Evolutionary conservation across 2,113 vertebrate species (phyloP).

Genomic region (Nipponia nippon): DNA sequence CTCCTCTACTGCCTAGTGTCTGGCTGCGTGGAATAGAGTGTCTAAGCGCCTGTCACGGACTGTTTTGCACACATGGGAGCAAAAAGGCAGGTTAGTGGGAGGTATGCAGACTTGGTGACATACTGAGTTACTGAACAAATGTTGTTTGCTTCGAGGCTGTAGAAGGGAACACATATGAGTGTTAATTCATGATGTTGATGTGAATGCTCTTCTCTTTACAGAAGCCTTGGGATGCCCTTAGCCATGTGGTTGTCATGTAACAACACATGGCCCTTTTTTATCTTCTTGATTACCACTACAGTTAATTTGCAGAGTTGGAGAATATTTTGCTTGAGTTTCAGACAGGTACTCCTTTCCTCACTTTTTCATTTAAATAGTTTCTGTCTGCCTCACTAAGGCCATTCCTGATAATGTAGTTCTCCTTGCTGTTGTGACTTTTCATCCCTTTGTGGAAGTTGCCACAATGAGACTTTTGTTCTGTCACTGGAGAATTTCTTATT

Average conservation of each 20-base stretch:
- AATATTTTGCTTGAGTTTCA: neutral
- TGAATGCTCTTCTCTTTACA: neutral
- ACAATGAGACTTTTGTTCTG: neutral
- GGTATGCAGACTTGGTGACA: neutral
- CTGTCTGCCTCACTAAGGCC: neutral
- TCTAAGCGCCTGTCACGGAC: neutral
- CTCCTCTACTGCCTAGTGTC: neutral
- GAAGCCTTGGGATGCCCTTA: neutral
- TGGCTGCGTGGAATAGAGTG: neutral
- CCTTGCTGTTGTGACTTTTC: neutral
- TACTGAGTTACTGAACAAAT: neutral
- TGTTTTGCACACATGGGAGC: neutral
- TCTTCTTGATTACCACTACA: neutral
- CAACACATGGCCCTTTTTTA: neutral
- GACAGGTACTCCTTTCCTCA: neutral
- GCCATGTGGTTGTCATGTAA: neutral
- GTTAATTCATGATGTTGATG: neutral
- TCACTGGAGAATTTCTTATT: neutral
- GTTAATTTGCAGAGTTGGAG: neutral
- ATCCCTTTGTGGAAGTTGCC: neutral
- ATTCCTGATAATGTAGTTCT: neutral
- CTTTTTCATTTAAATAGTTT: neutral
- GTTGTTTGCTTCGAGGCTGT: neutral
- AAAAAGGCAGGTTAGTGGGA: neutral
- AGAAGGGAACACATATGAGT: neutral